Evolutionary conservation across 2,888 invertebrate genomes (phyloP), one percentile per base, ranked within the genome.

Genomic region (Phyto melanocephala): DNA sequence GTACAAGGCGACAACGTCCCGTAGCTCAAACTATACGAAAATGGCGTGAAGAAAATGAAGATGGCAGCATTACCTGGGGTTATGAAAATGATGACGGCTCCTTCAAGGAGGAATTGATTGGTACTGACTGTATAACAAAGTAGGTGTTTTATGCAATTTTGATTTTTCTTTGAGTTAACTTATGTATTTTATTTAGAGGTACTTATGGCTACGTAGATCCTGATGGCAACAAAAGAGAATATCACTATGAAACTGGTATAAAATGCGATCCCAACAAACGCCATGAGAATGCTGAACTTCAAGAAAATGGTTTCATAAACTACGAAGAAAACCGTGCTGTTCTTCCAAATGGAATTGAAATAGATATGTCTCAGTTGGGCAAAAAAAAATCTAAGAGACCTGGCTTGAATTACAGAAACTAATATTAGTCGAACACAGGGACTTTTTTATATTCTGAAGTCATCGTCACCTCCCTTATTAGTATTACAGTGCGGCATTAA

Each of bases 1-100:
- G 35, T 1, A 42, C 40, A 10, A 88, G 90, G 13, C 89, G 88
- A 10, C 94, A 92, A 89, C 95, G 95, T 85, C 95, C 95, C 0
- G 95, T 95, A 0, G 94, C 95, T 24, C 95, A 95, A 90, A 94
- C 94, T 81, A 91, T 93, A 84, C 92, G 94, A 71, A 94, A 94
- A 88, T 96, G 94, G 92, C 93, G 95, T 67, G 96, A 96, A 52
- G 96, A 96, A 89, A 95, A 96, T 87, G 91, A 91, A 56, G 91
- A 91, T 74, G 96, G 96, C 47, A 96, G 95, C 88, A 96, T 96
- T 86, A 95, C 95, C 0, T 96, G 96, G 96, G 96, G 96, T 62
- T 96, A 95, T 88, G 96, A 96, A 90, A 96, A 96, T 89, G 96
- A 96, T 86, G 96, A 96, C 87, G 96, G 96, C 22, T 95, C 95